Base-by-base conservation (phyloP, 2,797 vertebrate genomes). In the Jordanella pulchra region DNA sequence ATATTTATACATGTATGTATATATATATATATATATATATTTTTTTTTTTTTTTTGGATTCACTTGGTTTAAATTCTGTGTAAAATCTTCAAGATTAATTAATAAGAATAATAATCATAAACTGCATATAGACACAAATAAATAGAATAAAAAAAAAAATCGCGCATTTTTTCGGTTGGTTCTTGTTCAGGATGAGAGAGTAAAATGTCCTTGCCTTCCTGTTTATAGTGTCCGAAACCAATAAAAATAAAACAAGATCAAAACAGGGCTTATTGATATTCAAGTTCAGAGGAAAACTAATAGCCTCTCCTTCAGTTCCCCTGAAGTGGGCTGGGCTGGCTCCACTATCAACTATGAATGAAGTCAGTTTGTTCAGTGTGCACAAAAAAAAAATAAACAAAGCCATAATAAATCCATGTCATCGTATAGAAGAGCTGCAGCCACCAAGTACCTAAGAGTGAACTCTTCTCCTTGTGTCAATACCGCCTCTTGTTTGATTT, bases 281-380 rank as follows among this genome's bases (percentile, higher is more conserved):
- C 4, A 51, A n/a, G 23, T 10, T 4, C 10, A 61, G 2, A 32
- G 11, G 58, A 39, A 5, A 27, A 53, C 53, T 27, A 44, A 23
- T 28, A 80, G 72, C 72, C 65, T 69, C 73, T 73, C 69, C 70
- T 67, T 53, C 83, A 88, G 77, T 90, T 84, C 73, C 65, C 15
- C 56, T 68, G 70, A 72, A 73, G 75, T 67, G 32, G 32, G 30
- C 69, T 83, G 90, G 84, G 82, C 90, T 61, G 72, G 42, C 53
- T 58, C 48, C 66, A 15, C 65, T 28, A 25, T 0, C 69, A 69
- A 65, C 66, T 73, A 63, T 72, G 78, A 79, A 78, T 69, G 71
- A 81, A 87, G 69, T 80, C 78, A n/a, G 42, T 53, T 66, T 63
- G 64, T 63, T 72, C 51, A 67, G 35, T 25, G 63, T 23, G 21